Base-by-base conservation (phyloP, 2,888 invertebrate species). In the Polyploca ridens region DNA sequence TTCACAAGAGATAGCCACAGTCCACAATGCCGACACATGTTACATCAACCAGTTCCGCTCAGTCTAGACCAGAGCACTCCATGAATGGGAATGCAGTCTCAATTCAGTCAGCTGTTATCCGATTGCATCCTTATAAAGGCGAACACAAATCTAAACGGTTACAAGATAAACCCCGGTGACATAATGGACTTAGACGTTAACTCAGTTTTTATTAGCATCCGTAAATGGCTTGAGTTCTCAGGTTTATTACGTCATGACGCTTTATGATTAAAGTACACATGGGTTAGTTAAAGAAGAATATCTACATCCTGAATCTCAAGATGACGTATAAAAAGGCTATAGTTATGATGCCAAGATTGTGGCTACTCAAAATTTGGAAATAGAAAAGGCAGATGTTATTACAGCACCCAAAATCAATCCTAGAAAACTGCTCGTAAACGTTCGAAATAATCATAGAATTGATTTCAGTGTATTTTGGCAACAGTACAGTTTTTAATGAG, bases 51-150 rank as follows among this genome's bases (percentile, higher is more conserved):
- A 61, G 61, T 61, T 38, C 8, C 16, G 19, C 7, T 7, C 7
- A 54, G 54, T 54, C 61, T 61, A 61, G 61, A 61, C 61, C 41
- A 60, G 61, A 41, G 27, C 41, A 61, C 13, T 44, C 61, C 61
- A 41, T 61, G 61, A 61, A 61, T 61, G 61, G 61, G 19, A 54
- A 54, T 19, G 54, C 54, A 19, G 54, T 54, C 54, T 19, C 54
- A 54, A 54, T 54, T 54, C 54, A 54, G 10, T 19, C 16, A 19
- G 10, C 16, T 19, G 54, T 19, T 54, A 54, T 54, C 54, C 54
- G 54, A 54, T 7, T 54, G 19, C 19, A 54, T 54, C 54, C 54
- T 54, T 54, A 54, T 19, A 54, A 54, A 54, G 54, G 54, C 54
- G n/a, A 54, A 16, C 54, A 54, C 54, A 54, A 54, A 54, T 54